phyloP scores from a whole-genome alignment of 2,113 vertebrate species.

The Rhinolophus sinicus region DNA sequence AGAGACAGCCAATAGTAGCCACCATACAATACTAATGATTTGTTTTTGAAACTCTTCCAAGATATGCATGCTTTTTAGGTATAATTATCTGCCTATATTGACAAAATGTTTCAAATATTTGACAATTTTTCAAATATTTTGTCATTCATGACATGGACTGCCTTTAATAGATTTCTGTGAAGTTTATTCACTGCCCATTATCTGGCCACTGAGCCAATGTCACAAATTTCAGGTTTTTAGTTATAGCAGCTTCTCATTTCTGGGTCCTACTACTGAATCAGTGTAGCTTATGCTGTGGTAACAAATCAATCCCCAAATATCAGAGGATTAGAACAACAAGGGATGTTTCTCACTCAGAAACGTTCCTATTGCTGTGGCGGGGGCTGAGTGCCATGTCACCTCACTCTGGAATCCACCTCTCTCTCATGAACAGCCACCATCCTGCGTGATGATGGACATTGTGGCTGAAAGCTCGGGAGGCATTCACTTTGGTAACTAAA shows the following conservation, averaged over 20 bases:
- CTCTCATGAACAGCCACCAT: not conserved
- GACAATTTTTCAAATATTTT: conserved; percentile 23
- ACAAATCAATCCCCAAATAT: not conserved
- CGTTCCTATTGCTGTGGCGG: not conserved
- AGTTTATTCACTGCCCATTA: not conserved
- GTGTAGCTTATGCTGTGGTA: not conserved
- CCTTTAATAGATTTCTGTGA: not conserved
- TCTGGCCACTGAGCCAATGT: not conserved
- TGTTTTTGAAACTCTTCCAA: not conserved
- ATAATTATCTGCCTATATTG: not conserved
- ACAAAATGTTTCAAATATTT: conserved; percentile 2
- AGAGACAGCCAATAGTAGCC: not conserved
- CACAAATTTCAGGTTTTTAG: not conserved
- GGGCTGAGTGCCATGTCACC: not conserved
- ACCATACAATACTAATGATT: not conserved
- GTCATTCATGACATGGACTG: not conserved
- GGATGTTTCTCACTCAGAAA: not conserved
- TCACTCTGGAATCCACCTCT: not conserved
- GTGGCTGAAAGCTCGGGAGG: not conserved
- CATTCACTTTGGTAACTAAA: not conserved
- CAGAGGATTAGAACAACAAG: not conserved
- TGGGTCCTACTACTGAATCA: not conserved
- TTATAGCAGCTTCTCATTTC: not conserved
- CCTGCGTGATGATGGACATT: not conserved
- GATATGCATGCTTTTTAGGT: not conserved